Base-by-base conservation (phyloP, 2,113 vertebrate species). In the Calyptommatus sinebrachiatus region DNA sequence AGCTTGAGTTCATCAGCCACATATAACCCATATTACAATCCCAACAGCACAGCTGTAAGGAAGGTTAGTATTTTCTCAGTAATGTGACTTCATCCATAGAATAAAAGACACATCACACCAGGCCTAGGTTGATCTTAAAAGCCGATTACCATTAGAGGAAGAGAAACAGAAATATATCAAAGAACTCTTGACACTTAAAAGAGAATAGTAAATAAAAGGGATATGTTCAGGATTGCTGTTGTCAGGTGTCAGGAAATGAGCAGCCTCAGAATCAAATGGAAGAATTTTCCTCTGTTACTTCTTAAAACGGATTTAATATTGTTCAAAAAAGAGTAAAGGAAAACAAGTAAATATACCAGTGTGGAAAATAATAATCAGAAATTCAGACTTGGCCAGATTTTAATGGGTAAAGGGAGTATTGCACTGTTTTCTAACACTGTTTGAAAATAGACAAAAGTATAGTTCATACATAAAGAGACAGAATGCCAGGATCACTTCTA, bases 201-300 rank as follows among this genome's bases (percentile, higher is more conserved):
- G 92, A 91, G 95, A 96, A 95, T 95, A 87, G 88, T 87, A 95
- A 95, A 95, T 95, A 94, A 95, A 96, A 96, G 87, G 89, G 91
- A 95, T 67, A 71, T 94, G 95, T 94, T 94, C 95, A 92, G 92
- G 90, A 53, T 90, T 86, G 93, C 93, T 94, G 92, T 91, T 95
- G 95, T 92, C 94, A 92, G 94, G 89, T 95, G 92, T 92, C 73
- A 21, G 82, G 91, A 95, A 93, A 85, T 0, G 87, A 95, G 89
- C 86, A 94, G 94, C 91, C 92, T 90, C 89, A 81, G 92, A 92
- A 95, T 96, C 94, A 95, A 95, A 95, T 88, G 92, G 90, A 71
- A 91, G 86, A 94, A 84, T 80, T 89, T 92, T 92, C 87, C 89
- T 94, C 91, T 94, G 86, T 89, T 91, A 89, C 90, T 91, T 92